These are phyloP conservation scores for Neocloeon triangulifer DNA, from an alignment of 1,140 invertebrate genomes.

Conservation along the genomic window DNA sequence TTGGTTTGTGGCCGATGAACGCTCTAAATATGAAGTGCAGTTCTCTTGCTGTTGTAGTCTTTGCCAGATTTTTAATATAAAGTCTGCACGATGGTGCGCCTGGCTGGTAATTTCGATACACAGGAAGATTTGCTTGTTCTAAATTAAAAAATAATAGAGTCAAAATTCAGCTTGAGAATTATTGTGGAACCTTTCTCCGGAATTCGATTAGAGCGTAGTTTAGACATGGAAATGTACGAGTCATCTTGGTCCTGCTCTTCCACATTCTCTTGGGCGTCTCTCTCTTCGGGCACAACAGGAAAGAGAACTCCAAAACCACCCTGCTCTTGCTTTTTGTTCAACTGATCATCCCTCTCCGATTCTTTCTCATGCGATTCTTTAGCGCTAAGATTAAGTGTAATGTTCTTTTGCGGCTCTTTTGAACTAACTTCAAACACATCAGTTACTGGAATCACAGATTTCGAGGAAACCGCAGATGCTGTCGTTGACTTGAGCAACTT, in stretches of 20 bases:
- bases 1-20: slow-evolving; percentile 32
- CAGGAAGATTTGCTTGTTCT: slow-evolving; percentile 52
- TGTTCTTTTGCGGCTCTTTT: neutral
- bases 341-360: too few species aligned
- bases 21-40: slow-evolving; percentile 55
- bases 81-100: slow-evolving; percentile 60
- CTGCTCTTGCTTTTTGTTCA: too few species aligned
- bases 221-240: too few species aligned
- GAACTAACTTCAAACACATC: neutral
- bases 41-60: slow-evolving; percentile 50
- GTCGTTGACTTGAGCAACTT: too few species aligned
- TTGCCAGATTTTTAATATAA: slow-evolving; percentile 83
- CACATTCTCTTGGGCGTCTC: too few species aligned
- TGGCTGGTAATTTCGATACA: slow-evolving; percentile 70
- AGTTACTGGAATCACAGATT: slow-evolving; percentile 18
- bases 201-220: slow-evolving; percentile 4
- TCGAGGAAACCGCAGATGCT: too few species aligned
- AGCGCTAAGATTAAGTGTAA: too few species aligned
- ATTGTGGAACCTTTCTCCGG: slow-evolving; percentile 1
- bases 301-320: too few species aligned
- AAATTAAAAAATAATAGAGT: slow-evolving; percentile 9
- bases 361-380: too few species aligned
- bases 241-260: too few species aligned
- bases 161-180: slow-evolving; percentile 5
- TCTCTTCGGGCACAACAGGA: too few species aligned